Conservation (phyloP, 2,888 invertebrate species). For the Ormyrus labotus region DNA sequence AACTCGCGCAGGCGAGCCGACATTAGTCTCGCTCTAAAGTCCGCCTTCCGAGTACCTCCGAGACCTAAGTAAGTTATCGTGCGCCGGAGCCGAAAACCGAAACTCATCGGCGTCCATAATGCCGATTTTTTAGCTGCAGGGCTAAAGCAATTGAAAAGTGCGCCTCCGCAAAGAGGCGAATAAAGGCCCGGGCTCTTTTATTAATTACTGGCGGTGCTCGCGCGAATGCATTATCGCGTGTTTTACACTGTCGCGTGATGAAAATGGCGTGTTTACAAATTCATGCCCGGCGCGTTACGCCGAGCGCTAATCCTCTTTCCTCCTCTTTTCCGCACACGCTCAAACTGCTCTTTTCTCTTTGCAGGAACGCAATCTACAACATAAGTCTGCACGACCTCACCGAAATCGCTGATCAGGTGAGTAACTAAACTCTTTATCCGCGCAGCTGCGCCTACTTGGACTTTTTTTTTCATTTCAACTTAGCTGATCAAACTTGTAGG, state of each 20-base stretch:
- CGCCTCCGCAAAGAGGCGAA: not conserved
- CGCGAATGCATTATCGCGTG: conserved; percentile 36
- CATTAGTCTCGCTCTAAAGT: conserved; percentile 28
- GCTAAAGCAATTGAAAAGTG: too few species aligned
- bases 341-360: conserved; percentile 66
- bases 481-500: not conserved
- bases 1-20: not conserved
- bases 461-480: not conserved
- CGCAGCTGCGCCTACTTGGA: not conserved
- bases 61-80: conserved; percentile 26
- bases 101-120: too few species aligned
- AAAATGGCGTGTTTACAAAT: conserved; percentile 42
- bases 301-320: conserved; percentile 26
- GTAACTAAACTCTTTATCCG: conserved; percentile 50
- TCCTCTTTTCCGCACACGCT: not conserved
- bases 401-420: conserved; percentile 85
- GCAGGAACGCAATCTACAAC: conserved; percentile 93
- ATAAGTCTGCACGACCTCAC: conserved; percentile 90
- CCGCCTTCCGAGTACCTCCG: not conserved
- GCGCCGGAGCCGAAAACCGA: not conserved
- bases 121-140: too few species aligned
- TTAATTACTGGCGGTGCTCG: conserved; percentile 31
- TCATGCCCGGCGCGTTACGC: conserved; percentile 16
- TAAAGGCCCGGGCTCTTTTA: conserved; percentile 28
- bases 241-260: conserved; percentile 33